phyloP scores from a whole-genome alignment of 2,113 vertebrate genomes.

The Thalassoma bifasciatum region DNA sequence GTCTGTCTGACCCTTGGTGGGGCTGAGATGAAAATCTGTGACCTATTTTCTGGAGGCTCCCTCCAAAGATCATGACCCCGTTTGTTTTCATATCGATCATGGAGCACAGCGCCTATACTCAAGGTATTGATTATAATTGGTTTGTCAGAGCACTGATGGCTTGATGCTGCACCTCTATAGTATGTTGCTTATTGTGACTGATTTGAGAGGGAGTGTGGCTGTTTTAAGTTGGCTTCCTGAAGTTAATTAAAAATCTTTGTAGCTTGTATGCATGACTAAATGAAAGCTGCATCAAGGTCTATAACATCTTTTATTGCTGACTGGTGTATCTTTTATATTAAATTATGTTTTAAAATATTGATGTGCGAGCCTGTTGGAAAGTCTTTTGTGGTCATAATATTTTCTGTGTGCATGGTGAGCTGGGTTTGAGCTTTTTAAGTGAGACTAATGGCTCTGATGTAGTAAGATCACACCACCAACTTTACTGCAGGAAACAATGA shows the following conservation, averaged over 20 bases:
- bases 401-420: not conserved
- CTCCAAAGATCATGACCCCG: slow-evolving; percentile 38
- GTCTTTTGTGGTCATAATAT: not conserved
- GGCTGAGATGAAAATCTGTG: slow-evolving; percentile 1
- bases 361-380: not conserved
- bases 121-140: slow-evolving; percentile 60
- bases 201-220: slow-evolving; percentile 24
- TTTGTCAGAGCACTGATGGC: slow-evolving; percentile 35
- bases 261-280: slow-evolving; percentile 25
- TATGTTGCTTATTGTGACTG: slow-evolving; percentile 14
- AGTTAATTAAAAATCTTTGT: slow-evolving; percentile 54
- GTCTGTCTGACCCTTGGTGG: not conserved
- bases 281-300: slow-evolving; percentile 19
- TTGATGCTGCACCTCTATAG: slow-evolving; percentile 12
- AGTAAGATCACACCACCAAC: not conserved
- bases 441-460: not conserved
- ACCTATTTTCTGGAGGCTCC: slow-evolving; percentile 16
- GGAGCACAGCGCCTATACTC: slow-evolving; percentile 32
- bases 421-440: not conserved
- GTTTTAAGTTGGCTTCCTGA: slow-evolving; percentile 29
- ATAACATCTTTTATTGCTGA: slow-evolving; percentile 7
- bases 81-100: slow-evolving; percentile 48
- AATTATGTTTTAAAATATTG: slow-evolving; percentile 8
- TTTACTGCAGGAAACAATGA: not conserved
- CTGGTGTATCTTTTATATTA: slow-evolving; percentile 4